A percentile compares a stretch with the other conserved stretches of the same genome.
Conservation (phyloP, 2,797 vertebrate genomes). For the Leucoraja ocellata region DNA sequence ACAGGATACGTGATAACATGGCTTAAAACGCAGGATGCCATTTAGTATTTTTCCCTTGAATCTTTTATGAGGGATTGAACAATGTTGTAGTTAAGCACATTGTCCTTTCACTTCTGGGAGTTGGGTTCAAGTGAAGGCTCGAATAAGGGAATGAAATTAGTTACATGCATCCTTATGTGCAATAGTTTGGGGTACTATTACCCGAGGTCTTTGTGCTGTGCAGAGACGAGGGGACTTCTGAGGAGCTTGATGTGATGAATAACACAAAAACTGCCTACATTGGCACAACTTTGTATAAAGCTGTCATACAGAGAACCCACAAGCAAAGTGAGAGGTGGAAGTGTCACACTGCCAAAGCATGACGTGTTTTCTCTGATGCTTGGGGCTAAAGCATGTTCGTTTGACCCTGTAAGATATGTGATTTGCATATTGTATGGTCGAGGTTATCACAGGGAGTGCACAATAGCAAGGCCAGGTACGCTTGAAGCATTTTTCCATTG, state of each 20-base stretch:
- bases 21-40: not conserved
- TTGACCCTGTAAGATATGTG: not conserved
- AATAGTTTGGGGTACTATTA: not conserved
- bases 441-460: not conserved
- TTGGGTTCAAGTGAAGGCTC: not conserved
- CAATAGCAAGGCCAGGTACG: not conserved
- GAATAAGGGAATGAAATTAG: not conserved
- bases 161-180: not conserved
- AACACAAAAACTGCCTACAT: not conserved
- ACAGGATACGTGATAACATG: not conserved
- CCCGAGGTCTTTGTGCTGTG: no score
- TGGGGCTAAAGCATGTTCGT: not conserved
- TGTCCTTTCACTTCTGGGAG: not conserved
- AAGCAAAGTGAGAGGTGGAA: not conserved
- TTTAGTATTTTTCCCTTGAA: not conserved
- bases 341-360: not conserved
- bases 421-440: not conserved
- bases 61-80: conserved; percentile 11
- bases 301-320: not conserved
- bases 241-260: not conserved
- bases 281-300: not conserved
- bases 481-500: not conserved
- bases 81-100: not conserved
- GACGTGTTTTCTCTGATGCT: not conserved
- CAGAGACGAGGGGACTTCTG: not conserved